Evolutionary conservation across 2,113 vertebrate genomes (phyloP).

Genomic region (Ophthalmolycus amberensis): DNA sequence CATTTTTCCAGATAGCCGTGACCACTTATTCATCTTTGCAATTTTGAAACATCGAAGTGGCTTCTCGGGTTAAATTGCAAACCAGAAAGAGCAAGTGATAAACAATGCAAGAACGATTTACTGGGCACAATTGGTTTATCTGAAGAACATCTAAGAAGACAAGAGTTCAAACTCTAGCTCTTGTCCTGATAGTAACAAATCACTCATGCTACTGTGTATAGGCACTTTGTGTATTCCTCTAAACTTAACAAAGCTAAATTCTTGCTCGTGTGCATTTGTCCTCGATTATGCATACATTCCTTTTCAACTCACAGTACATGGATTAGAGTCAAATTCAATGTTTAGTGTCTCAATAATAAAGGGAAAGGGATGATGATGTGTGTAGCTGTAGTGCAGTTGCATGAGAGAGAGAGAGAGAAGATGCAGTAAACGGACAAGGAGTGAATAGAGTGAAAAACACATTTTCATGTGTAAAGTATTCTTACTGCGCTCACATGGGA

Average conservation of each 20-base stretch:
- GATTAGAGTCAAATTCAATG: slow-evolving; percentile 27
- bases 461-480: slow-evolving; percentile 25
- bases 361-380: neutral
- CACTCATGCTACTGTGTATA: neutral
- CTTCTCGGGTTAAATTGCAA: neutral
- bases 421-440: slow-evolving; percentile 22
- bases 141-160: slow-evolving; percentile 3
- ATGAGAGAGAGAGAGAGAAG: neutral
- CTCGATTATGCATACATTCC: slow-evolving; percentile 1
- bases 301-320: neutral
- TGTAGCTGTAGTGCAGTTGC: neutral
- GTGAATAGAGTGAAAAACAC: slow-evolving; percentile 6
- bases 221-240: slow-evolving; percentile 2
- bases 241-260: neutral
- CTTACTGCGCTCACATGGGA: neutral
- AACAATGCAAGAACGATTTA: slow-evolving; percentile 6
- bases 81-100: neutral
- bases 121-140: neutral
- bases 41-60: slow-evolving; percentile 10
- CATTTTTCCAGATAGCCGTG: neutral
- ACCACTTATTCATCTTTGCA: slow-evolving; percentile 26
- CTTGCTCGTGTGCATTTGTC: slow-evolving; percentile 12
- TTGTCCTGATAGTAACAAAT: slow-evolving; percentile 5
- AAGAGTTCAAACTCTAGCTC: neutral
- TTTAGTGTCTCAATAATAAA: neutral